These are phyloP conservation scores for Cinara cedri DNA, from an alignment of 2,888 invertebrate species.

Conservation along the genomic window DNA sequence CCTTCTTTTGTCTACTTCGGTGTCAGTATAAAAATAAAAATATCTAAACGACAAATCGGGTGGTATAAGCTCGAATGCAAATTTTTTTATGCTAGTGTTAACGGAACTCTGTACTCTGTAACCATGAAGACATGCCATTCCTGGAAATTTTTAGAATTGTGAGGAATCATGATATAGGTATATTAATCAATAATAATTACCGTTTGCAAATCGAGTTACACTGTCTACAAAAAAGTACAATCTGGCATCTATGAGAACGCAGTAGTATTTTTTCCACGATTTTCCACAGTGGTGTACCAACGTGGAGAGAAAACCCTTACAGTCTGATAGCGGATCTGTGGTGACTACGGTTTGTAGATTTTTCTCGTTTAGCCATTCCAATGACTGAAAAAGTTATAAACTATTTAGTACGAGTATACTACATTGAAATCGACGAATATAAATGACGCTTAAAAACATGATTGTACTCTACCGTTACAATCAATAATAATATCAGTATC, in stretches of 20 bases:
- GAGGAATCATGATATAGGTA: background rate
- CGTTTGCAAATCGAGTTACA: slow-evolving; percentile 85
- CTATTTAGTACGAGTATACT: too few species aligned
- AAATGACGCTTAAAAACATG: background rate
- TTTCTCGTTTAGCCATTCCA: slow-evolving; percentile 42
- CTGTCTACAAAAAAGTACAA: slow-evolving; percentile 91
- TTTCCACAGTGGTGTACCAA: slow-evolving; percentile 73
- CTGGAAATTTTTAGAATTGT: slow-evolving; percentile 65
- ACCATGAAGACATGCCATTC: slow-evolving; percentile 92
- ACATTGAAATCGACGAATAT: too few species aligned
- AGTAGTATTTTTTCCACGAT: slow-evolving; percentile 90
- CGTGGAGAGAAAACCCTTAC: slow-evolving; percentile 90
- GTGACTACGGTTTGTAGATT: slow-evolving; percentile 52
- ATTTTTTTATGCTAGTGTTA: slow-evolving; percentile 78
- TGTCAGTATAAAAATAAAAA: slow-evolving; percentile 91
- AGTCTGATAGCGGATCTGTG: slow-evolving; percentile 74
- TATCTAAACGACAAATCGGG: slow-evolving; percentile 81
- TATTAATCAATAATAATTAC: slow-evolving; percentile 64
- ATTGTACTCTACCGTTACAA: background rate
- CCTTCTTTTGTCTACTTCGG: slow-evolving; percentile 94
- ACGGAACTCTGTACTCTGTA: slow-evolving; percentile 86
- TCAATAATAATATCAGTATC: background rate
- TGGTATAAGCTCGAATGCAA: slow-evolving; percentile 89
- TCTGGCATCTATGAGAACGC: slow-evolving; percentile 93
- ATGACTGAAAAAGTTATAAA: background rate